These are phyloP conservation scores for Cyclopterus lumpus DNA, from an alignment of 2,797 vertebrate genomes.

Conservation along the genomic window DNA sequence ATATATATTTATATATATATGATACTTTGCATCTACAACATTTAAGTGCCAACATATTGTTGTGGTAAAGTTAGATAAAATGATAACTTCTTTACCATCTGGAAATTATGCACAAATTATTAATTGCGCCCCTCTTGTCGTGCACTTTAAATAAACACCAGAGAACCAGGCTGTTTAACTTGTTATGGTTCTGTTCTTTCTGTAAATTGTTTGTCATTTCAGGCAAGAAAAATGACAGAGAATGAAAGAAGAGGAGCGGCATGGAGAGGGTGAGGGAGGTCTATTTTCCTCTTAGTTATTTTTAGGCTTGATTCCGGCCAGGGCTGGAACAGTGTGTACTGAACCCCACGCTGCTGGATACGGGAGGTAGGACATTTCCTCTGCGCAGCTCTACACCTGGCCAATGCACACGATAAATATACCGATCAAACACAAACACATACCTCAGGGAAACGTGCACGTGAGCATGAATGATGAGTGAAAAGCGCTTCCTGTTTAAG, in stretches of 20 bases:
- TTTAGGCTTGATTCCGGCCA: slow-evolving; percentile 71
- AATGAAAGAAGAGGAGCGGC: slow-evolving; percentile 20
- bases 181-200: slow-evolving; percentile 32
- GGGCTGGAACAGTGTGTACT: slow-evolving; percentile 71
- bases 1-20: too few relatives aligned
- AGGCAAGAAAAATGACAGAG: slow-evolving; percentile 47
- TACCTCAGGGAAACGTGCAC: slow-evolving; percentile 30
- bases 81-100: slow-evolving; percentile 10
- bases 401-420: slow-evolving; percentile 60
- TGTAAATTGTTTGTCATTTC: slow-evolving; percentile 54
- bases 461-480: slow-evolving; percentile 51
- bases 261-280: slow-evolving; percentile 28
- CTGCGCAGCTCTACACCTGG: slow-evolving; percentile 57
- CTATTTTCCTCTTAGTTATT: slow-evolving; percentile 72
- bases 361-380: slow-evolving; percentile 62
- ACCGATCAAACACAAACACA: slow-evolving; percentile 35
- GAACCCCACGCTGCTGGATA: slow-evolving; percentile 46
- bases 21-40: neutral
- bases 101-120: slow-evolving; percentile 14
- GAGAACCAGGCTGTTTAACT: slow-evolving; percentile 30
- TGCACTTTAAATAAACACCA: slow-evolving; percentile 15
- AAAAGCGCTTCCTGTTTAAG: slow-evolving; percentile 37
- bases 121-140: neutral
- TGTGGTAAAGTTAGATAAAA: neutral
- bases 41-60: slow-evolving; percentile 1